Base-by-base conservation (phyloP, 2,797 vertebrate genomes). In the Tachyglossus aculeatus region DNA sequence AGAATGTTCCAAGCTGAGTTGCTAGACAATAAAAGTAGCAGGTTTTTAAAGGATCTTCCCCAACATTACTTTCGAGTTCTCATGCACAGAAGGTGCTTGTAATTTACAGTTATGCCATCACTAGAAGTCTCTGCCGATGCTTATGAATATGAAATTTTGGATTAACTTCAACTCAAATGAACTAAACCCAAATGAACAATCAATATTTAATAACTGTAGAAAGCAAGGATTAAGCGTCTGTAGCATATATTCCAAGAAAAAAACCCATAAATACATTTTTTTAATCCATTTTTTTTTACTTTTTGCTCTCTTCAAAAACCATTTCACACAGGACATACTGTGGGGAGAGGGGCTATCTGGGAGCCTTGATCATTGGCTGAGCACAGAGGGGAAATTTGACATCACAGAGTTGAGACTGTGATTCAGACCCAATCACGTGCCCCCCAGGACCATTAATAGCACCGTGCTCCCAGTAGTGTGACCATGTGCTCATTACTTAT, bases 151-250 rank as follows among this genome's bases (percentile, higher is more conserved):
- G 5, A 41, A 4, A 13, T 19, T 41, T 43, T 16, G 54, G 29
- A 56, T 67, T 67, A 53, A 57, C 55, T 71, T 75, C 34, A 69
- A 48, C 9, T 37, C 59, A 63, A 45, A 40, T 24, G 22, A 62
- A 16, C 9, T 10, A 45, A 40, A 38, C n/a, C 9, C 25, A 65
- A 67, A 58, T 54, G 57, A 66, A 19, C 71, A 50, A 68, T 2
- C 41, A 62, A 9, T 67, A 40, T 37, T 16, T 3, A 79, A 25
- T 50, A 33, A 1, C 0, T n/a, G 27, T 24, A 41, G 5, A 10
- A n/a, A 55, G 5, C n/a, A 9, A n/a, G 10, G 16, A 32, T n/a
- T 41, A 36, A 40, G 33, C 6, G 5, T 52, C 21, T 18, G 2
- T 59, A 9, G 68, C 60, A 29, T 27, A 36, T 19, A 37, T 61